These are phyloP conservation scores for Atractosteus spatula DNA, from an alignment of 2,113 vertebrate genomes.

Conservation along the genomic window DNA sequence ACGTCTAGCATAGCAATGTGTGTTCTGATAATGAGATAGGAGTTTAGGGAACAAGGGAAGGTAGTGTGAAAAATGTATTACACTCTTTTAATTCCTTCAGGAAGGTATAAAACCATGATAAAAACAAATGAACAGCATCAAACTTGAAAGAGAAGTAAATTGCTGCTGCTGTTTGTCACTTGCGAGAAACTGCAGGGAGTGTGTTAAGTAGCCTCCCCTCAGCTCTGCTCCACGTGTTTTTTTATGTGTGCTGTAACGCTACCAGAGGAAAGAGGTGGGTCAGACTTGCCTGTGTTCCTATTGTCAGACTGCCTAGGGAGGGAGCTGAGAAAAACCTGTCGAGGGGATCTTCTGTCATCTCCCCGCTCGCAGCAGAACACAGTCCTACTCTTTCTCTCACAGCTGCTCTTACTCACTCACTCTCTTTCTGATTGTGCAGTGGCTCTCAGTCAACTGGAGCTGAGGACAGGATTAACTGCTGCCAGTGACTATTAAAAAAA, in stretches of 20 bases:
- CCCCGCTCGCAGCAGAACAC: conserved; percentile 52
- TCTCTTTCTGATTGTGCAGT: conserved; percentile 50
- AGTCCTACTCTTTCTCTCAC: conserved; percentile 40
- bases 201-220: conserved; percentile 2
- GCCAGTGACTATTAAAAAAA: conserved; percentile 45
- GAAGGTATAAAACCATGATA: too few species aligned
- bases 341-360: conserved; percentile 57
- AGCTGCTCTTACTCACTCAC: conserved; percentile 55
- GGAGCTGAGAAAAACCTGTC: conserved; percentile 54
- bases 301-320: conserved; percentile 58
- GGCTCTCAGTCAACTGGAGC: conserved; percentile 48
- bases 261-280: conserved; percentile 43
- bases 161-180: background rate
- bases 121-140: too few species aligned
- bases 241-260: conserved; percentile 62
- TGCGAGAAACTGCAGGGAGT: background rate
- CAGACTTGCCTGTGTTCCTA: conserved; percentile 50
- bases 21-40: too few species aligned
- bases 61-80: too few species aligned
- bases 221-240: conserved; percentile 15
- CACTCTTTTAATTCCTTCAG: too few species aligned
- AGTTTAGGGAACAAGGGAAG: too few species aligned
- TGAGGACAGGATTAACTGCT: conserved; percentile 45
- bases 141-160: background rate
- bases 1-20: too few species aligned